Percentiles rank a stretch among this genome's conserved stretches.
phyloP scores from a whole-genome alignment of 2,888 invertebrate species.

The Malacosoma neustria region DNA sequence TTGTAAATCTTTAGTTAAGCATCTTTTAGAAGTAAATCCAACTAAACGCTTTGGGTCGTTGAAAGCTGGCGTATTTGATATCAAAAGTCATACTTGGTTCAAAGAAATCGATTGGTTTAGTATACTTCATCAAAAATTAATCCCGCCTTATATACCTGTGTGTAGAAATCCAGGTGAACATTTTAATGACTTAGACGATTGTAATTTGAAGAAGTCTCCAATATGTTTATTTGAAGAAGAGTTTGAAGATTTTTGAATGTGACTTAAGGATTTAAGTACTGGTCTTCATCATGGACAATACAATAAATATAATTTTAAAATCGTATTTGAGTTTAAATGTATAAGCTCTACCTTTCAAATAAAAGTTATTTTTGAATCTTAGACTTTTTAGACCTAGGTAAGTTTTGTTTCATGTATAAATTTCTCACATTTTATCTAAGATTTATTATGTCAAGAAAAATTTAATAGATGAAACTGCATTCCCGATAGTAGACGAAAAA shows the following conservation, averaged over 20 bases:
- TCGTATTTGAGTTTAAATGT: too few relatives aligned
- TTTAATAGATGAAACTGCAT: too few relatives aligned
- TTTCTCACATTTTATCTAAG: too few relatives aligned
- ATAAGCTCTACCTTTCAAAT: too few relatives aligned
- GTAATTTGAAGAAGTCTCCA: conserved; percentile 54
- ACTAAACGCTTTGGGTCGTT: conserved; percentile 86
- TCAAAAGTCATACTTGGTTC: conserved; percentile 94
- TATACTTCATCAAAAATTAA: conserved; percentile 82
- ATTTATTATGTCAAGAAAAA: too few relatives aligned
- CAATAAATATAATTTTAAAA: too few relatives aligned
- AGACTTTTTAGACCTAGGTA: too few relatives aligned
- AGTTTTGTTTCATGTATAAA: too few relatives aligned
- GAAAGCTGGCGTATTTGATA: conserved; percentile 89
- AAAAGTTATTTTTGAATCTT: too few relatives aligned
- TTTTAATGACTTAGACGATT: conserved; percentile 76
- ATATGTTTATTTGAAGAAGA: conserved; percentile 74
- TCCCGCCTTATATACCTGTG: conserved; percentile 76
- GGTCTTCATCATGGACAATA: too few relatives aligned
- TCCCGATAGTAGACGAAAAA: too few relatives aligned
- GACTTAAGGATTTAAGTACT: too few relatives aligned
- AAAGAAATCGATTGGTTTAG: conserved; percentile 85
- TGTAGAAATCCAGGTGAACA: conserved; percentile 76
- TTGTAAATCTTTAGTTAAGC: conserved; percentile 85
- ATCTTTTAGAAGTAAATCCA: conserved; percentile 79
- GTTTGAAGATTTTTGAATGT: conserved; percentile 81